Percentiles rank a stretch among this genome's conserved stretches.
These are phyloP conservation scores for Drosophila serrata DNA, from an alignment of 1,140 invertebrate genomes.

Conservation along the genomic window DNA sequence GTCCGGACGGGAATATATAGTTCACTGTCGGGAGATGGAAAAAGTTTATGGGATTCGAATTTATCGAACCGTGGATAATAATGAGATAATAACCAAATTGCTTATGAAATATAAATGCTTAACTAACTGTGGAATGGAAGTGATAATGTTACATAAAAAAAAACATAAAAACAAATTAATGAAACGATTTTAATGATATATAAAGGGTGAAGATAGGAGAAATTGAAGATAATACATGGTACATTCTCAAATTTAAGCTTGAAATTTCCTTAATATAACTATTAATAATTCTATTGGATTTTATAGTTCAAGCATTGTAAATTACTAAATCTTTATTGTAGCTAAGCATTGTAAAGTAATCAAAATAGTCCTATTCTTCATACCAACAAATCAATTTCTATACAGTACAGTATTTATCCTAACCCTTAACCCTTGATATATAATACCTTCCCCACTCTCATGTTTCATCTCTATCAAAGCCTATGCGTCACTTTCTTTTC, in stretches of 20 bases:
- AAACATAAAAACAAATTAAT: neutral
- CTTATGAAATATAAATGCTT: neutral
- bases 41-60: neutral
- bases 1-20: slow-evolving; percentile 14
- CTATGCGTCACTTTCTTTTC: slow-evolving; percentile 47
- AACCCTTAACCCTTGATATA: neutral
- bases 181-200: neutral
- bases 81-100: slow-evolving; percentile 8
- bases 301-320: too few species aligned
- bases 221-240: neutral
- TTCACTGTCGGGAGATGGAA: slow-evolving; percentile 25
- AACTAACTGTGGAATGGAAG: neutral
- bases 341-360: too few species aligned
- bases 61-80: slow-evolving; percentile 11
- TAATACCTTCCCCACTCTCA: neutral
- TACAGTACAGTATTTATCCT: neutral
- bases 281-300: too few species aligned
- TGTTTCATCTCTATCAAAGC: slow-evolving; percentile 5
- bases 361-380: too few species aligned
- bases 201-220: too few species aligned
- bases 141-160: neutral
- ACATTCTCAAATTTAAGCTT: neutral
- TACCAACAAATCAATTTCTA: slow-evolving; percentile 10
- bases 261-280: too few species aligned
- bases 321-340: too few species aligned